Conservation (phyloP, 2,113 vertebrate species). For the Cnemophilus loriae region DNA sequence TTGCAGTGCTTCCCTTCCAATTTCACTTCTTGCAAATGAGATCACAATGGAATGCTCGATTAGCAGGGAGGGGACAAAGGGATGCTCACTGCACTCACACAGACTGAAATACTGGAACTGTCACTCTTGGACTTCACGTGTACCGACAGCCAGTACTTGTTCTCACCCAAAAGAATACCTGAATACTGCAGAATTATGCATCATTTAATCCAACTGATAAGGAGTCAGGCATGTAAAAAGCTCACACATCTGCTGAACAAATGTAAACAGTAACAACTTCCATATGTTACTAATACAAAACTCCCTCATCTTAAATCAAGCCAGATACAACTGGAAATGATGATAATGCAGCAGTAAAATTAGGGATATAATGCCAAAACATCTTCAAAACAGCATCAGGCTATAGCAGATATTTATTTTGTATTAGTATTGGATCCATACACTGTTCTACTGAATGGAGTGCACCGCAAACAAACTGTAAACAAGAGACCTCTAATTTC, state of each 20-base stretch:
- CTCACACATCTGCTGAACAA: neutral
- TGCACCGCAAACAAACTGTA: neutral
- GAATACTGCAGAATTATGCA: neutral
- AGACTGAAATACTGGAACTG: neutral
- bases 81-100: fast-evolving
- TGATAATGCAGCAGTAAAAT: neutral
- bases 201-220: neutral
- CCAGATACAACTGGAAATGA: neutral
- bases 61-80: neutral
- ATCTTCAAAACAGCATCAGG: neutral
- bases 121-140: neutral
- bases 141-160: neutral
- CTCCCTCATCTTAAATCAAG: neutral
- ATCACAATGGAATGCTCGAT: neutral
- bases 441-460: neutral
- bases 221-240: neutral
- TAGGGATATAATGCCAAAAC: neutral
- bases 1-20: neutral
- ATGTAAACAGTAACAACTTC: neutral
- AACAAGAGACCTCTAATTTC: neutral
- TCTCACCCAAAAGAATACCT: neutral
- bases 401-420: neutral
- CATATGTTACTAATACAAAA: neutral
- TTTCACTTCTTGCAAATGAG: neutral
- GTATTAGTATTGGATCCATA: neutral